Percentiles rank a stretch among this genome's conserved stretches.
Conservation (phyloP, 1,140 invertebrate genomes). For the Polypedilum pembai region DNA sequence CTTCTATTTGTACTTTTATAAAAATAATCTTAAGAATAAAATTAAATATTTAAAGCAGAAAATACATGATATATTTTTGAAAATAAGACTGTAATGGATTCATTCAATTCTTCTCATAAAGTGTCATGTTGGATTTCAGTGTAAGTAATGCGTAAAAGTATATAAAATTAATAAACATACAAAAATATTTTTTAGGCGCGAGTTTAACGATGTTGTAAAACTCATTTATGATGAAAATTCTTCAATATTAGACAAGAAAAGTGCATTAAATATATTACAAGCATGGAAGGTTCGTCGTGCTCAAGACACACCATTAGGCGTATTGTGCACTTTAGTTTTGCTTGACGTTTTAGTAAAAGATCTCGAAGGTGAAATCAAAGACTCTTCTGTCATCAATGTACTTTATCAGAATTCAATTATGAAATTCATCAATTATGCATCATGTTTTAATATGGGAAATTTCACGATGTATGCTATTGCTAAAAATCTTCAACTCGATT, state of each 20-base stretch:
- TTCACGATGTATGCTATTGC: constrained; percentile 41
- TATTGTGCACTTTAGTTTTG: constrained; percentile 38
- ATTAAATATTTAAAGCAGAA: not conserved
- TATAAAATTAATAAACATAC: not conserved
- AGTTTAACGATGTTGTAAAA: constrained; percentile 37
- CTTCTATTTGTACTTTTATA: no score
- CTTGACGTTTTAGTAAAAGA: constrained; percentile 36
- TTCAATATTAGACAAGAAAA: constrained; percentile 28
- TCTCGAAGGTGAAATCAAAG: not conserved
- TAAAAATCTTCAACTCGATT: constrained; percentile 36
- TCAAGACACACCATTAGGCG: constrained; percentile 39
- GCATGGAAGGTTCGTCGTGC: constrained; percentile 38
- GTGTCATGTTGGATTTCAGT: constrained; percentile 29
- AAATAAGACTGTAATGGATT: not conserved
- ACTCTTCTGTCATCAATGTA: constrained; percentile 33
- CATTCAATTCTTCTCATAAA: not conserved
- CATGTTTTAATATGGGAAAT: constrained; percentile 33
- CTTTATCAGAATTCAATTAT: constrained; percentile 39
- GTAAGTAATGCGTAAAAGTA: not conserved
- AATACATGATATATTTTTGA: no score
- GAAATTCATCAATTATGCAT: constrained; percentile 38
- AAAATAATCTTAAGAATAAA: not conserved
- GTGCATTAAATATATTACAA: constrained; percentile 35
- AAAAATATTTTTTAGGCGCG: constrained; percentile 33
- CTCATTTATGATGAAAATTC: constrained; percentile 34